A percentile compares a stretch with the other conserved stretches of the same genome.
Evolutionary conservation across 1,140 invertebrate genomes (phyloP).

Genomic region (Platorchestia sp.): DNA sequence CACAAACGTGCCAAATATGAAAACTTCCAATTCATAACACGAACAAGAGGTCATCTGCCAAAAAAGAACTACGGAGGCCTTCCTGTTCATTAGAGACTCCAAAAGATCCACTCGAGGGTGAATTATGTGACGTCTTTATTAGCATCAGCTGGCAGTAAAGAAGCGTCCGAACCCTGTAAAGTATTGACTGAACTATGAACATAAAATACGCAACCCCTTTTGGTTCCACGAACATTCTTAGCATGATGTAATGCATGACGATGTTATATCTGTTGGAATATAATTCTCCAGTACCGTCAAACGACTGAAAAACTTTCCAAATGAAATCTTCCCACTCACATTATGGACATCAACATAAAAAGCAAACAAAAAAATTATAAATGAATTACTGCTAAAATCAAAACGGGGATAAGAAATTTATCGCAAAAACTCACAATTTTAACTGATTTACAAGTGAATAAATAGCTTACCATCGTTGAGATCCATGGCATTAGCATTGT

Average conservation of each 20-base stretch:
- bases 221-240: not conserved
- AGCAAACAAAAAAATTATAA: not conserved
- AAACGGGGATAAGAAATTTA: not conserved
- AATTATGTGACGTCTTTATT: no score
- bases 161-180: not conserved
- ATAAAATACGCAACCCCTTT: not conserved
- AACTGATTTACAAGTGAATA: not conserved
- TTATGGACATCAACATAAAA: not conserved
- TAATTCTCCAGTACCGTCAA: not conserved
- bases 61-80: no score
- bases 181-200: not conserved
- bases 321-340: not conserved
- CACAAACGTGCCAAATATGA: no score
- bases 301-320: not conserved
- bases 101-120: no score
- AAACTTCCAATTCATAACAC: no score
- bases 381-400: not conserved
- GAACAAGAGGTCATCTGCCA: no score
- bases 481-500: conserved; percentile 21
- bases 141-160: no score
- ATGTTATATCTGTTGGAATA: not conserved
- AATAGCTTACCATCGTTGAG: conserved; percentile 25
- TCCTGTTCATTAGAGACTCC: no score
- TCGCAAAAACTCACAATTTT: not conserved
- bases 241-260: not conserved